Percentiles rank a stretch among this genome's conserved stretches.
These are phyloP conservation scores for Rhincodon typus DNA, from an alignment of 2,797 vertebrate genomes.

Conservation along the genomic window DNA sequence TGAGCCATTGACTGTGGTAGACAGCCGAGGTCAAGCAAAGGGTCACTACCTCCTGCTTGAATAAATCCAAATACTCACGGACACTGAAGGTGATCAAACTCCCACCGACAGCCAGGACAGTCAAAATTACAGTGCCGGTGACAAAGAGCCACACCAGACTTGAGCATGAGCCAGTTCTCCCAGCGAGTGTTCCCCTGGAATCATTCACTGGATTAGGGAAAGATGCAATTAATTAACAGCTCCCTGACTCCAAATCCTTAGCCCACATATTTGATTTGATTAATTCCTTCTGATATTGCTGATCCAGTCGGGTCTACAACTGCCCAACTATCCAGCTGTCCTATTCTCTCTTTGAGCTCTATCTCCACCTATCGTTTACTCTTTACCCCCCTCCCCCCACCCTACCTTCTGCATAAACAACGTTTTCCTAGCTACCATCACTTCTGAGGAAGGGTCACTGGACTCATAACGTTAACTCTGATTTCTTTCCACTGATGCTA, in stretches of 20 bases:
- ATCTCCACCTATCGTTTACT: too few species aligned
- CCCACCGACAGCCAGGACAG: not conserved
- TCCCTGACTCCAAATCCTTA: not conserved
- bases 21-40: not conserved
- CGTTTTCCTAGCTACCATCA: too few species aligned
- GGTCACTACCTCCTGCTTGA: not conserved
- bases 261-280: not conserved
- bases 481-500: too few species aligned
- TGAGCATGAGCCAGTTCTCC: not conserved
- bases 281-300: not conserved
- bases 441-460: too few species aligned
- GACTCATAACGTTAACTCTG: too few species aligned
- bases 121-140: not conserved
- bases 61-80: not conserved
- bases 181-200: not conserved
- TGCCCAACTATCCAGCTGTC: too few species aligned
- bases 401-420: too few species aligned
- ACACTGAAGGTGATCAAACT: slow-evolving; percentile 10
- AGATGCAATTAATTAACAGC: not conserved
- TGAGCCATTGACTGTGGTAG: not conserved
- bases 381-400: too few species aligned
- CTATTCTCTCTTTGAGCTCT: too few species aligned
- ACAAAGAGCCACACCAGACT: not conserved
- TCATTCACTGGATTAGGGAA: slow-evolving; percentile 8
- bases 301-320: not conserved